Evolutionary conservation across 2,888 invertebrate genomes (phyloP).

Genomic region (Scotopteryx bipunctaria): DNA sequence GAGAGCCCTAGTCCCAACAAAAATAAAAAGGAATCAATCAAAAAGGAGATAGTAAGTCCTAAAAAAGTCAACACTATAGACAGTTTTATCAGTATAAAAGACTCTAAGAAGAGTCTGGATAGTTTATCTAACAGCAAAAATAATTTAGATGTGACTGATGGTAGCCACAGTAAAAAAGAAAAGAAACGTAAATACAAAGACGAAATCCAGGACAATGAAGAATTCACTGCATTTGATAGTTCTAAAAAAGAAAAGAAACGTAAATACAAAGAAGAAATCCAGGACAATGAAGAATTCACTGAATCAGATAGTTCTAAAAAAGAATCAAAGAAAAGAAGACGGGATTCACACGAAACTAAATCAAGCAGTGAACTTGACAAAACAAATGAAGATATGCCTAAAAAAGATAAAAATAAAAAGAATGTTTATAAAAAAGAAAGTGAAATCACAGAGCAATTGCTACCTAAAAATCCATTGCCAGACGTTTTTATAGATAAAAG

Average conservation of each 20-base stretch:
- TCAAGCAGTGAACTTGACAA: conserved; percentile 1
- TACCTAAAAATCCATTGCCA: conserved; percentile 65
- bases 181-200: conserved; percentile 25
- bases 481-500: conserved; percentile 61
- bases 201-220: conserved; percentile 15
- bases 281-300: conserved; percentile 16
- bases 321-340: conserved; percentile 17
- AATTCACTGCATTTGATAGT: conserved; percentile 13
- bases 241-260: conserved; percentile 3
- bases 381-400: background rate
- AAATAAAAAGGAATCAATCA: conserved; percentile 38
- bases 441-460: conserved; percentile 32
- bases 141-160: conserved; percentile 11
- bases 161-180: conserved; percentile 22
- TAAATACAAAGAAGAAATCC: conserved; percentile 19
- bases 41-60: conserved; percentile 15
- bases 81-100: conserved; percentile 17
- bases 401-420: conserved; percentile 2
- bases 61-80: conserved; percentile 17
- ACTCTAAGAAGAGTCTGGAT: background rate
- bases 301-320: conserved; percentile 6
- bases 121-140: conserved; percentile 14
- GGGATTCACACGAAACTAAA: background rate
- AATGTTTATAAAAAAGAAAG: background rate
- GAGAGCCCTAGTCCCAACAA: conserved; percentile 42